Evolutionary conservation across 2,888 invertebrate genomes (phyloP).

Genomic region (Hesperia comma): DNA sequence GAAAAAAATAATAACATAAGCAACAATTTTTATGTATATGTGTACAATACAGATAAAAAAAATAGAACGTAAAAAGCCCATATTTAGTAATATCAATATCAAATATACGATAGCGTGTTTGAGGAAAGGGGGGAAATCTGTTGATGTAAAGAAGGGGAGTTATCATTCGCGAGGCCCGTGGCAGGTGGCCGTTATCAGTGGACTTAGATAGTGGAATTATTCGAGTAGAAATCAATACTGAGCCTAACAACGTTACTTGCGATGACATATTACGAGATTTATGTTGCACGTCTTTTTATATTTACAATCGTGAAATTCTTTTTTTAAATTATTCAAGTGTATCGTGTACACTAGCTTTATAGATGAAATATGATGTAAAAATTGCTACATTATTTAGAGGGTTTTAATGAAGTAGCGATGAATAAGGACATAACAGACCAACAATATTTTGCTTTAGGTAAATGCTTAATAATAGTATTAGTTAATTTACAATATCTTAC

Average conservation of each 20-base stretch:
- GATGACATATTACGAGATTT: slow-evolving; percentile 18
- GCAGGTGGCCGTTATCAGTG: slow-evolving; percentile 69
- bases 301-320: too few species aligned
- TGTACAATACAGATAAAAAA: neutral
- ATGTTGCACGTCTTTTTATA: neutral
- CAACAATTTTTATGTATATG: neutral
- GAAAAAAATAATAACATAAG: too few species aligned
- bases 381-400: too few species aligned
- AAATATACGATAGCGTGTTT: slow-evolving; percentile 28
- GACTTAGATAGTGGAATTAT: slow-evolving; percentile 74
- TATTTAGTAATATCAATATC: slow-evolving; percentile 26
- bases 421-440: too few species aligned
- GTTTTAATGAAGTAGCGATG: too few species aligned
- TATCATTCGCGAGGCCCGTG: slow-evolving; percentile 65
- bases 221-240: slow-evolving; percentile 75
- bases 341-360: too few species aligned
- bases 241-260: slow-evolving; percentile 52
- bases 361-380: too few species aligned
- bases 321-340: too few species aligned
- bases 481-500: neutral
- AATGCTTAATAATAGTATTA: neutral
- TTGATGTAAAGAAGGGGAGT: slow-evolving; percentile 66
- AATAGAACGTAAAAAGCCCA: neutral
- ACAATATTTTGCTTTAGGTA: neutral
- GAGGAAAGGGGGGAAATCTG: slow-evolving; percentile 39